Evolutionary conservation across 2,888 invertebrate species (phyloP), one percentile per base, ranked within the genome.

Genomic region (Incurvaria masculella): DNA sequence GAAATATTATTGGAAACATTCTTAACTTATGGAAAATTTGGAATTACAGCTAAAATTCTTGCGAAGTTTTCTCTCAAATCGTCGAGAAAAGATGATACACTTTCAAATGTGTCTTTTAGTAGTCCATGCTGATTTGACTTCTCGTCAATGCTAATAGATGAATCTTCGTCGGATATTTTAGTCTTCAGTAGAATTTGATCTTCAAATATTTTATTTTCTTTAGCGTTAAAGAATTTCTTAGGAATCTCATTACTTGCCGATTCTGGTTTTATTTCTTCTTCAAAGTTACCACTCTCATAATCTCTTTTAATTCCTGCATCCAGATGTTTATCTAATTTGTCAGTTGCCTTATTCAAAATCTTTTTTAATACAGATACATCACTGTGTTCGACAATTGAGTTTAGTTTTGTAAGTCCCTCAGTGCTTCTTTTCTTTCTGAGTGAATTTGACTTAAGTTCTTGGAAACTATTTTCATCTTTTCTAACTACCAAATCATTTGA

Each of bases 1-100:
- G n/a, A n/a, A n/a, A n/a, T n/a, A n/a, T n/a, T n/a, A n/a, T n/a
- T n/a, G n/a, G n/a, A n/a, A n/a, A n/a, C n/a, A n/a, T n/a, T n/a
- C n/a, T n/a, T n/a, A n/a, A n/a, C n/a, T n/a, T n/a, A n/a, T n/a
- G n/a, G n/a, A n/a, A n/a, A n/a, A n/a, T n/a, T 38, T 20, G 38
- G 62, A 3, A 76, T 57, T 5, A 66, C 64, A 42, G 64, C 63
- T 67, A 73, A 72, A 55, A 72, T 58, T 46, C 57, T 68, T 48
- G 66, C 69, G 27, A 78, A 58, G 50, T 75, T 72, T 16, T 62
- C 63, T 51, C 70, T 73, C 4, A 78, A 59, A 51, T 74, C 72
- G 20, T 63, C 59, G 43, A 79, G 54, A 4, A 72, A 58, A 16
- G 58, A 57, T 4, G 69, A 52, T 23, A 72, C 53, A 41, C 65